A percentile compares a stretch with the other conserved stretches of the same genome.
These are phyloP conservation scores for Phaedon cochleariae DNA, from an alignment of 2,888 invertebrate species.

Conservation along the genomic window DNA sequence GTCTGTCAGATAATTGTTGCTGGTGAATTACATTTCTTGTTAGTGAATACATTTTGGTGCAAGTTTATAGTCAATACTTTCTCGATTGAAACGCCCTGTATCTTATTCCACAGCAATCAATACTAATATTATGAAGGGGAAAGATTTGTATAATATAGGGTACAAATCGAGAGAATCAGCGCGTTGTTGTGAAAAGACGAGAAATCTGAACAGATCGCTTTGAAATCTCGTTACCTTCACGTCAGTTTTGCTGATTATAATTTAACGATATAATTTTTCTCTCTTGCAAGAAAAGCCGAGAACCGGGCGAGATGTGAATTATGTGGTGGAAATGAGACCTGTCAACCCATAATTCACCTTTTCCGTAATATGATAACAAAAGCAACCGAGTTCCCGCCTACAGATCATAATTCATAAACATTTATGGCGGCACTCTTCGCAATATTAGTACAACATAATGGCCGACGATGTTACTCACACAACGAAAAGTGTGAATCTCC, in stretches of 20 bases:
- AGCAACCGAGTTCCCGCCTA: conserved; percentile 24
- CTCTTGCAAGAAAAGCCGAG: conserved; percentile 5
- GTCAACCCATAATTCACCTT: conserved; percentile 41
- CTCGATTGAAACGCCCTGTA: too few relatives aligned
- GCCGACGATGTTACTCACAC: background rate
- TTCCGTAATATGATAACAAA: conserved; percentile 33
- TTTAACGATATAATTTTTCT: conserved; percentile 12
- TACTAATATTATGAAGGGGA: too few relatives aligned
- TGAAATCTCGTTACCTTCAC: background rate
- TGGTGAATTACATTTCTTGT: too few relatives aligned
- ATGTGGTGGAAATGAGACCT: conserved; percentile 40
- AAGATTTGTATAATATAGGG: too few relatives aligned
- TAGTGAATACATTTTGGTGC: too few relatives aligned
- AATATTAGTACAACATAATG: conserved; percentile 15
- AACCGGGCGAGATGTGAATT: conserved; percentile 23
- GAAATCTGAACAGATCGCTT: background rate
- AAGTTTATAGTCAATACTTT: too few relatives aligned
- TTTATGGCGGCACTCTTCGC: conserved; percentile 5
- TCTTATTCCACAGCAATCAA: too few relatives aligned
- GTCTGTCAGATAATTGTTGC: too few relatives aligned
- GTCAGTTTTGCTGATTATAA: conserved; percentile 13
- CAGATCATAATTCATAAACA: conserved; percentile 17
- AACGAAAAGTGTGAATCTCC: background rate
- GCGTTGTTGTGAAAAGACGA: background rate
- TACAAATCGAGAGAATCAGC: background rate